These are phyloP conservation scores for Caenorhabditis angaria DNA, from an alignment of 2,888 invertebrate species.

Conservation along the genomic window DNA sequence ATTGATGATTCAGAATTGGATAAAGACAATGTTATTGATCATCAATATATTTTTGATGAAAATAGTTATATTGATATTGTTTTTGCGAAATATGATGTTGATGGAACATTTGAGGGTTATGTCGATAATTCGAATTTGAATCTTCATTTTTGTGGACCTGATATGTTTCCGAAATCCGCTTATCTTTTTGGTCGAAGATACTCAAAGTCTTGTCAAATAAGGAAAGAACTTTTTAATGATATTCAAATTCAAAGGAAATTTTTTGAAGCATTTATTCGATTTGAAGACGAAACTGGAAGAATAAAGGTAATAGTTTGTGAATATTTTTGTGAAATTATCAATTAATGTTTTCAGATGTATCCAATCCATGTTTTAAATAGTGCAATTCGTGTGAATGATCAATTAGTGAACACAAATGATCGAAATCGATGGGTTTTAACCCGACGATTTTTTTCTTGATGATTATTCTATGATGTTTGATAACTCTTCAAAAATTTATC, in stretches of 20 bases:
- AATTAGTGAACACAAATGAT: conserved; percentile 69
- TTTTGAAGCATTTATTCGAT: conserved; percentile 30
- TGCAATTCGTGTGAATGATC: conserved; percentile 74
- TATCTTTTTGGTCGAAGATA: conserved; percentile 32
- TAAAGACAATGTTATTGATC: conserved; percentile 60
- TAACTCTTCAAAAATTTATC: conserved; percentile 40
- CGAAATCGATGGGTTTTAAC: conserved; percentile 77
- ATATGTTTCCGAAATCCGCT: conserved; percentile 17
- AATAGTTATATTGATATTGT: conserved; percentile 26
- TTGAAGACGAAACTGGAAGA: conserved; percentile 17
- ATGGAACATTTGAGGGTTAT: conserved; percentile 39
- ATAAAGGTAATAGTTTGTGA: conserved; percentile 8
- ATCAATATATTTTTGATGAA: conserved; percentile 32
- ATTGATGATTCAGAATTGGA: conserved; percentile 63
- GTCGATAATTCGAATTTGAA: conserved; percentile 7
- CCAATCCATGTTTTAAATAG: conserved; percentile 77
- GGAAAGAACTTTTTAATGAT: conserved; percentile 8
- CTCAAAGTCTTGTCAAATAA: conserved; percentile 15
- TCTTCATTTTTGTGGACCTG: conserved; percentile 17
- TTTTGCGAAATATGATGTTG: conserved; percentile 34
- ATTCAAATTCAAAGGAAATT: conserved; percentile 11
- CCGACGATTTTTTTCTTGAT: conserved; percentile 80
- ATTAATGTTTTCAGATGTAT: conserved; percentile 67
- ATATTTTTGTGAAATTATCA: background rate
- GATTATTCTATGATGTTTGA: conserved; percentile 68